phyloP scores from a whole-genome alignment of 2,888 invertebrate species.

The Plagodis pulveraria region DNA sequence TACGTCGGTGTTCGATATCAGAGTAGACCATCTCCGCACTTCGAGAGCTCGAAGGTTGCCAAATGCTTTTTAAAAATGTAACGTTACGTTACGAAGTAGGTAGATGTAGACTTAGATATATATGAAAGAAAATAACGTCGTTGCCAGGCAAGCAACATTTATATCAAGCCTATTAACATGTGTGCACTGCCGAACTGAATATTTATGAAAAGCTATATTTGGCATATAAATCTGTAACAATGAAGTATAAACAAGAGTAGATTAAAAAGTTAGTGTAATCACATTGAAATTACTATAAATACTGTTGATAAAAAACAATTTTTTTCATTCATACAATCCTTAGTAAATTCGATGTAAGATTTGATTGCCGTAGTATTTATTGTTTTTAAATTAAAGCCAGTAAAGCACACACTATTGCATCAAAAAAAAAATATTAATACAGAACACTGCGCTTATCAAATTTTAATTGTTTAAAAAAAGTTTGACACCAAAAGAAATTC shows the following conservation, averaged over 20 bases:
- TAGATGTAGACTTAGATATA: constrained; percentile 14
- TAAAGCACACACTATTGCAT: not conserved
- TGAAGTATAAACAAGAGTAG: too few relatives aligned
- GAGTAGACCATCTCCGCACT: constrained; percentile 40
- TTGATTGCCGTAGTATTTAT: not conserved
- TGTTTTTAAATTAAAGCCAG: not conserved
- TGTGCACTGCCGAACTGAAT: too few relatives aligned
- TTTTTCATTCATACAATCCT: too few relatives aligned
- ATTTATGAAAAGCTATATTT: too few relatives aligned
- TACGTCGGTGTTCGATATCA: constrained; percentile 44
- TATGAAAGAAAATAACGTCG: constrained; percentile 22
- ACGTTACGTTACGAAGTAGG: constrained; percentile 18
- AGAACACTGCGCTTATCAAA: not conserved
- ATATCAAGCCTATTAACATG: not conserved
- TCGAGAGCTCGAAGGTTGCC: constrained; percentile 34
- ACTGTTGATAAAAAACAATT: too few relatives aligned
- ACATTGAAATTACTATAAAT: not conserved
- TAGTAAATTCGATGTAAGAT: not conserved
- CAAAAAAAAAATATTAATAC: not conserved
- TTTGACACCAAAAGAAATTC: not conserved
- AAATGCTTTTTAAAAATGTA: constrained; percentile 37
- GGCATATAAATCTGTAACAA: too few relatives aligned
- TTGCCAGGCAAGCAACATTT: constrained; percentile 2
- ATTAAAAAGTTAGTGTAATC: not conserved
- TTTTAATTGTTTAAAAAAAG: constrained; percentile 1